A percentile compares a stretch with the other conserved stretches of the same genome.
These are phyloP conservation scores for Microctonus hyperodae DNA, from an alignment of 2,888 invertebrate genomes.

Conservation along the genomic window DNA sequence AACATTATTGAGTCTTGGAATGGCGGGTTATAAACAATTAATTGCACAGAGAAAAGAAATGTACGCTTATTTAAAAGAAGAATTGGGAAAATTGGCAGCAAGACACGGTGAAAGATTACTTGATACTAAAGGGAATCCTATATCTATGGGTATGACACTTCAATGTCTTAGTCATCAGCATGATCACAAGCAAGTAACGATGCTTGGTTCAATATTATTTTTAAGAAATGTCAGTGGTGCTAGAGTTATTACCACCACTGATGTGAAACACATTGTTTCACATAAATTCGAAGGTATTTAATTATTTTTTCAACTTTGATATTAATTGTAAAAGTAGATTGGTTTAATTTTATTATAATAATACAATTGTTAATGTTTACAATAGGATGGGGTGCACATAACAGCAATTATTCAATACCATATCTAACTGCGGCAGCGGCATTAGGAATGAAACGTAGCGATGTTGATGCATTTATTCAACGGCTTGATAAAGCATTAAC, in stretches of 20 bases:
- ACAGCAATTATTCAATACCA: constrained; percentile 67
- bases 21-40: constrained; percentile 69
- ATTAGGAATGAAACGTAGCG: constrained; percentile 71
- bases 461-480: constrained; percentile 74
- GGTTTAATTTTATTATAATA: not conserved
- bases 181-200: constrained; percentile 65
- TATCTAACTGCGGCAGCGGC: constrained; percentile 80
- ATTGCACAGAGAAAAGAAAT: constrained; percentile 69
- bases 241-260: constrained; percentile 68
- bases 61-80: constrained; percentile 69
- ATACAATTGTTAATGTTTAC: not conserved
- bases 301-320: too few species aligned
- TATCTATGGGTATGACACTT: constrained; percentile 71
- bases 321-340: too few species aligned
- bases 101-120: constrained; percentile 69
- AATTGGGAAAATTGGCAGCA: constrained; percentile 67
- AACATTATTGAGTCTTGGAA: constrained; percentile 76
- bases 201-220: constrained; percentile 77
- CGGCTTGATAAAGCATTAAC: constrained; percentile 70
- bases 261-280: constrained; percentile 66
- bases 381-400: constrained; percentile 77
- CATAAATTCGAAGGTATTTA: constrained; percentile 67
- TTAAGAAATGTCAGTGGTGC: constrained; percentile 77
- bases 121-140: constrained; percentile 71
- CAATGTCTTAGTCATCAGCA: constrained; percentile 57